A percentile compares a stretch with the other conserved stretches of the same genome.
phyloP scores from a whole-genome alignment of 2,113 vertebrate species.

The Hemiscyllium ocellatum region DNA sequence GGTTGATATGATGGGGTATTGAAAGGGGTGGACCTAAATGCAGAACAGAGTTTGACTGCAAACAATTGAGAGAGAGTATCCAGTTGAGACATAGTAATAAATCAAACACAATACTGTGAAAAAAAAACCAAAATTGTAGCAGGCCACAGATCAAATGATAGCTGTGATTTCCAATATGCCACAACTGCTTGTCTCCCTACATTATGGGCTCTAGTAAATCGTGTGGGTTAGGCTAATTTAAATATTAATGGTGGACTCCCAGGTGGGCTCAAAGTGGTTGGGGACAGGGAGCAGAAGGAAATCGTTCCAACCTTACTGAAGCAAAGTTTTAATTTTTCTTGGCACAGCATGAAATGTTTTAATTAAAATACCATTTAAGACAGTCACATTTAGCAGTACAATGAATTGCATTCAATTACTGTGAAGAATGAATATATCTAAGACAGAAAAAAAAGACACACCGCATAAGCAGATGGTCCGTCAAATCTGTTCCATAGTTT shows the following conservation, averaged over 20 bases:
- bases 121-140: background rate
- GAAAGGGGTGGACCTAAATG: background rate
- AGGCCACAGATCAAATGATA: background rate
- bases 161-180: background rate
- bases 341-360: background rate
- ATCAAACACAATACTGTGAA: background rate
- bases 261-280: background rate
- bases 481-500: background rate
- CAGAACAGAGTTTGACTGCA: background rate
- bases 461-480: background rate
- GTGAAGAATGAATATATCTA: background rate
- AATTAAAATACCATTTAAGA: background rate
- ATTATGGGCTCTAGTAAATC: background rate
- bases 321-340: background rate
- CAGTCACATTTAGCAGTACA: background rate
- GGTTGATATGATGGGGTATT: constrained; percentile 9
- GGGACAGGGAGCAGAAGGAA: background rate
- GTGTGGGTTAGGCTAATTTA: background rate
- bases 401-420: background rate
- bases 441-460: background rate
- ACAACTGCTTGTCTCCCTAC: background rate
- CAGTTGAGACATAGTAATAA: background rate
- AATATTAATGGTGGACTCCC: background rate
- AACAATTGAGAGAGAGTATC: background rate
- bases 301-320: background rate